Evolutionary conservation across 1,140 invertebrate genomes (phyloP), one percentile per base, ranked within the genome.

Genomic region (Bathynomus jamesi): DNA sequence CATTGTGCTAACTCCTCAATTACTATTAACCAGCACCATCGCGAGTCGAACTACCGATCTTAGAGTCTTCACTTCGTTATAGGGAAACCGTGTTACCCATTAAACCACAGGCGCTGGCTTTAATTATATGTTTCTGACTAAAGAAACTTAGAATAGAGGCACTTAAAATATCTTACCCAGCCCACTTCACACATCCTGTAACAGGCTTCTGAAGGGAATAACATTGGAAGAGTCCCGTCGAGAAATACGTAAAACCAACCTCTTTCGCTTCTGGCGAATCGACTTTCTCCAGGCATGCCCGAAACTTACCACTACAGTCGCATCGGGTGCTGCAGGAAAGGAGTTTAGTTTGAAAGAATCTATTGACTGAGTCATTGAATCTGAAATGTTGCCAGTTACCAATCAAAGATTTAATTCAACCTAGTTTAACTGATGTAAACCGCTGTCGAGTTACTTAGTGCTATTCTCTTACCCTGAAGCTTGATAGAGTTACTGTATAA

Each of bases 191-290:
- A 65, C 73, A 75, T 25, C 65, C 74, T n/a, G 31, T 62, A 13
- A 67, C 63, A 11, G 74, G 74, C 31, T 69, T 72, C 2, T 69
- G 67, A 0, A 76, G 71, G 0, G 66, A 64, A 65, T 76, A 76
- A 28, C 74, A 76, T 70, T 76, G 74, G 61, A 72, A 76, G 17
- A 76, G 71, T 10, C 74, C 74, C 30, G 74, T 76, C 28, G 74
- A 76, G 81, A 89, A 90, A 80, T 87, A 90, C 4, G 89, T 84
- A 4, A 87, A 86, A 3, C 88, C 88, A 28, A 90, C 81, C 0
- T 87, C 87, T 75, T 89, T 88, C 1, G 87, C 88, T 11, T 87
- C 87, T 78, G 88, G 87, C 63, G 87, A 86, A 62, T 88, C 88
- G 7, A 88, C 81, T 64, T 84, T 85, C 78, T 88, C 87, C 61